Evolutionary conservation across 2,113 vertebrate species (phyloP), one percentile per base, ranked within the genome.

Genomic region (Muntiacus muntjak): DNA sequence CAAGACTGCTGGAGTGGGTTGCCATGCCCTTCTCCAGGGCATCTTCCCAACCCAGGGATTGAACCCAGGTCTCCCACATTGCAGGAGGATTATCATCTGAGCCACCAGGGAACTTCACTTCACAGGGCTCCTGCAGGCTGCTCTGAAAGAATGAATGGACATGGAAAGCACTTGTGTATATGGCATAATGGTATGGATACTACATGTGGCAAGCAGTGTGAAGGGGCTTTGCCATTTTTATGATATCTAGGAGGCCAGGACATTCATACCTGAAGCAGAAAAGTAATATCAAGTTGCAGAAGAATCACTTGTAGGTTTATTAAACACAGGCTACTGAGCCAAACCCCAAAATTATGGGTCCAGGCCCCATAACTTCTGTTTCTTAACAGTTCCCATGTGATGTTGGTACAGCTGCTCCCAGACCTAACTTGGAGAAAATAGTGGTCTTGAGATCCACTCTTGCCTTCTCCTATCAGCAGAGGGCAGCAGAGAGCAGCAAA

Each of bases 401-500:
- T 28, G 19, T 3, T 57, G 45, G 9, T 26, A 5, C 5, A 12
- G 25, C 54, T 25, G 17, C 15, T 64, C 13, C 55, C 11, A 17
- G 11, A 74, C 33, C 74, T 50, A 43, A 62, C 13, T 36, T 54
- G 7, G 43, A 84, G 17, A 74, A 74, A 71, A 45, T 28, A 33
- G 36, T 57, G 26, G 50, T 71, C 26, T 93, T 36, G 33, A 64
- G 50, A 81, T 6, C 21, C 1, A 8, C 14, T 60, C 94, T 89
- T 95, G 45, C 90, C 87, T 26, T 78, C 25, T 92, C 2, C 0
- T 7, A 55, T 50, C 97, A 89, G 79, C 40, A 98, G 97, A 47
- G 93, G 92, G 91, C n/a, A 98, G 96, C 88, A 97, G 93, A 98
- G 82, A 97, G 96, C 89, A 97, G 47, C 76, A 86, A 86, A 97